These are phyloP conservation scores for Pterostichus niger DNA, from an alignment of 2,888 invertebrate species.

Conservation along the genomic window DNA sequence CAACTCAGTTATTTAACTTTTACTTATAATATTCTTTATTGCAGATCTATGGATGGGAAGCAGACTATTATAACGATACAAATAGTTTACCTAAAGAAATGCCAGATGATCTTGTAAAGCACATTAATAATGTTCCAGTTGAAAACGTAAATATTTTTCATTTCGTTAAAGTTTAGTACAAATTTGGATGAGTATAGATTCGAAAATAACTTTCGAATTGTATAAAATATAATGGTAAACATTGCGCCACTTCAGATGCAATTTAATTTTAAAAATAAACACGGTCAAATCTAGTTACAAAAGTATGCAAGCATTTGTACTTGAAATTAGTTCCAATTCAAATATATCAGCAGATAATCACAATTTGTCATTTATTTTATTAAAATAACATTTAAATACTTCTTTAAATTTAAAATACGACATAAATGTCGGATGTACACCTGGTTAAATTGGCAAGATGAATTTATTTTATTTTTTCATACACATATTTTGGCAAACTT, in stretches of 20 bases:
- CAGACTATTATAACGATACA: slow-evolving; percentile 81
- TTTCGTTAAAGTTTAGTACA: not conserved
- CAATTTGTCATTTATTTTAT: slow-evolving; percentile 1
- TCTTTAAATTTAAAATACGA: no score
- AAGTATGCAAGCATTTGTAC: not conserved
- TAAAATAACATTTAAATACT: not conserved
- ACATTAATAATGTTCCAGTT: slow-evolving; percentile 75
- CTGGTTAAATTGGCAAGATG: slow-evolving; percentile 45
- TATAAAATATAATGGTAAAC: slow-evolving; percentile 1
- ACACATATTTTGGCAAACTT: slow-evolving; percentile 33
- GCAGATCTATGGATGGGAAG: slow-evolving; percentile 87
- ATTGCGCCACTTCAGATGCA: slow-evolving; percentile 2
- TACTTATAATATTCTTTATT: slow-evolving; percentile 71
- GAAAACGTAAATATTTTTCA: slow-evolving; percentile 10
- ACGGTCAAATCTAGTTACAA: not conserved
- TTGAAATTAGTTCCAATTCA: not conserved
- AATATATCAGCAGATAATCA: slow-evolving; percentile 2
- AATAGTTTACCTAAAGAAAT: slow-evolving; percentile 80
- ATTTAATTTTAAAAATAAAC: slow-evolving; percentile 15
- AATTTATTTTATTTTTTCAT: slow-evolving; percentile 4
- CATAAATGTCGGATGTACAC: not conserved
- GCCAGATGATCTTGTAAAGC: slow-evolving; percentile 79
- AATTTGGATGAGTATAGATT: not conserved
- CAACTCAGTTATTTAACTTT: not conserved
- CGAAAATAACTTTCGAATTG: not conserved